A percentile compares a stretch with the other conserved stretches of the same genome.
phyloP scores from a whole-genome alignment of 1,140 invertebrate genomes.

The Zaprionus lachaisei region DNA sequence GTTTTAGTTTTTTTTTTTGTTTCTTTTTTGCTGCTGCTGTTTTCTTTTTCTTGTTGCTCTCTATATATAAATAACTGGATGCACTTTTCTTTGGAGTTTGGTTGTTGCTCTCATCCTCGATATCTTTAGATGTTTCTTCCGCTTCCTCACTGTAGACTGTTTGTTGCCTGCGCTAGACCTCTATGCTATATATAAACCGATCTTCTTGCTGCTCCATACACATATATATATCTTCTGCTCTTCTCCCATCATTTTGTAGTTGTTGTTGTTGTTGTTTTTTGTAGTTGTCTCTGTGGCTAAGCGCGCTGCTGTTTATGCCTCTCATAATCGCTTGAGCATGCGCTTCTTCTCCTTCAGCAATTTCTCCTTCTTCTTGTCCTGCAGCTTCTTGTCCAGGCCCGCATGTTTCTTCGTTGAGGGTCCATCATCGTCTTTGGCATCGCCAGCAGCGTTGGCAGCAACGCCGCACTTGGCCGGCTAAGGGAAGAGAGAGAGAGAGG shows the following conservation, averaged over 20 bases:
- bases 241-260: conserved; percentile 23
- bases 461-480: conserved; percentile 77
- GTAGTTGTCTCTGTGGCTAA: conserved; percentile 17
- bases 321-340: conserved; percentile 94
- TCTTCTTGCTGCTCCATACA: not conserved
- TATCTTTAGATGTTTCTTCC: not conserved
- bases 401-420: conserved; percentile 94
- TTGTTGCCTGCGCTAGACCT: conserved; percentile 4
- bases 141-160: not conserved
- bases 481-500: not conserved
- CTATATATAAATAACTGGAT: conserved; percentile 62
- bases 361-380: conserved; percentile 91
- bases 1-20: conserved; percentile 25
- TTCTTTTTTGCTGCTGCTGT: conserved; percentile 8
- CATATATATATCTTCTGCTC: not conserved
- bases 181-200: conserved; percentile 9
- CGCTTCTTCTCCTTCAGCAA: conserved; percentile 93
- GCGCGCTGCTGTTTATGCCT: conserved; percentile 83
- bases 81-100: conserved; percentile 72
- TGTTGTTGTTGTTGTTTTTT: not conserved
- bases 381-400: conserved; percentile 89
- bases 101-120: conserved; percentile 42
- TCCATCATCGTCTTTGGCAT: conserved; percentile 86
- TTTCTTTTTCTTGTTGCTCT: conserved; percentile 27
- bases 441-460: conserved; percentile 32